Conservation (phyloP, 2,888 invertebrate genomes). For the Pomacea canaliculata region DNA sequence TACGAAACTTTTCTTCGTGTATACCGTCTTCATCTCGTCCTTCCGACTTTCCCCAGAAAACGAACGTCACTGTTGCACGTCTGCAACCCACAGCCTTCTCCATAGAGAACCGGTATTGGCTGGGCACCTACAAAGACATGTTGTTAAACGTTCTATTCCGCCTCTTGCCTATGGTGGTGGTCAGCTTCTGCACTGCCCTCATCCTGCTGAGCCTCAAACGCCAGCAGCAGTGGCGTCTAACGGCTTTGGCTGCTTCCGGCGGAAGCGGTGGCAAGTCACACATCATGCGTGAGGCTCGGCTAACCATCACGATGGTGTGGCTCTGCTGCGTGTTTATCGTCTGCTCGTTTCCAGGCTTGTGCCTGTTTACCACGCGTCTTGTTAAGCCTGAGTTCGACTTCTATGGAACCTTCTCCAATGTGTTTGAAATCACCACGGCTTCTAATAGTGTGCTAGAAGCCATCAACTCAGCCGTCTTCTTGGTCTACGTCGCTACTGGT, state of each 20-base stretch:
- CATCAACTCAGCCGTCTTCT: not conserved
- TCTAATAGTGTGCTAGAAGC: not conserved
- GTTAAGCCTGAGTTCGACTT: not conserved
- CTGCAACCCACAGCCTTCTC: not conserved
- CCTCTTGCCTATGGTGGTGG: not conserved
- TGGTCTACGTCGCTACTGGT: not conserved
- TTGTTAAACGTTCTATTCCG: not conserved
- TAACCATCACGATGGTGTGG: slow-evolving; percentile 4
- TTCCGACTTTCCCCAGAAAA: not conserved
- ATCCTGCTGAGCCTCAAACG: not conserved
- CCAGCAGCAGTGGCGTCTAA: not conserved
- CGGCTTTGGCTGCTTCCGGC: not conserved
- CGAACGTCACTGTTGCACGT: not conserved
- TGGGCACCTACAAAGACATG: not conserved
- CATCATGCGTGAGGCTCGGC: not conserved
- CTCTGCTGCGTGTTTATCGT: not conserved
- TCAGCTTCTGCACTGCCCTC: not conserved
- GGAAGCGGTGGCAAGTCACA: not conserved
- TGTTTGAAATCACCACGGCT: not conserved
- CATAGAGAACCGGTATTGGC: not conserved
- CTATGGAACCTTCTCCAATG: not conserved
- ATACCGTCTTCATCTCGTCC: not conserved
- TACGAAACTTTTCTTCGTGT: not conserved
- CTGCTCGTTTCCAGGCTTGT: not conserved
- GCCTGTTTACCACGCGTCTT: not conserved